These are phyloP conservation scores for Microtus oregoni DNA, from an alignment of 2,113 vertebrate species.

Conservation along the genomic window DNA sequence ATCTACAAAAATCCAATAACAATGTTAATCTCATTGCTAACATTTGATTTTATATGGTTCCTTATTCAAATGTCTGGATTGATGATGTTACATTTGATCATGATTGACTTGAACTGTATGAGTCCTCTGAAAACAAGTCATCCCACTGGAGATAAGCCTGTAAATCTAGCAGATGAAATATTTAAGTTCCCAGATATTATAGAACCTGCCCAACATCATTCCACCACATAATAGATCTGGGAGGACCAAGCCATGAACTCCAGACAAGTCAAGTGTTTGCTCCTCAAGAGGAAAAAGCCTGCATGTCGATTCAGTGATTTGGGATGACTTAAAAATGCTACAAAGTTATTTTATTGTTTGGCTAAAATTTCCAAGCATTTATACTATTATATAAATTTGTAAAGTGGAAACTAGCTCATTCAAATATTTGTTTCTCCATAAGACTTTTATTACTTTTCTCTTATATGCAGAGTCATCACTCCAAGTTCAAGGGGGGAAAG, in stretches of 20 bases:
- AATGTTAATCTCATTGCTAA: neutral
- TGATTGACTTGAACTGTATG: neutral
- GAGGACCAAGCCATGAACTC: neutral
- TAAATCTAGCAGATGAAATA: constrained; percentile 6
- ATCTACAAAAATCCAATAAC: neutral
- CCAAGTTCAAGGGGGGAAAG: neutral
- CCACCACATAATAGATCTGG: neutral
- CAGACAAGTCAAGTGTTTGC: neutral
- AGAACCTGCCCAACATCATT: neutral
- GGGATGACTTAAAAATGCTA: no score
- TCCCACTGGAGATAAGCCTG: neutral
- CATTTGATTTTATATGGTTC: neutral
- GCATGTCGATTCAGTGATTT: no score
- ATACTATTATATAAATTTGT: neutral
- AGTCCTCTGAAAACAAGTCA: neutral
- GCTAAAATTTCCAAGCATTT: neutral
- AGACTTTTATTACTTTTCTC: neutral
- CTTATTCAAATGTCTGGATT: neutral
- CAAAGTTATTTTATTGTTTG: neutral
- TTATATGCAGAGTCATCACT: neutral
- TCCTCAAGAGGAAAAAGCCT: neutral
- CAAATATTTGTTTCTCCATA: neutral
- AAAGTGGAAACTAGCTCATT: neutral
- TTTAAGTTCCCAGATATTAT: neutral
- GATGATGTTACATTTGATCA: neutral